Percentiles rank a stretch among this genome's conserved stretches.
Evolutionary conservation across 2,797 vertebrate genomes (phyloP).

Genomic region (Eleutherodactylus coqui): DNA sequence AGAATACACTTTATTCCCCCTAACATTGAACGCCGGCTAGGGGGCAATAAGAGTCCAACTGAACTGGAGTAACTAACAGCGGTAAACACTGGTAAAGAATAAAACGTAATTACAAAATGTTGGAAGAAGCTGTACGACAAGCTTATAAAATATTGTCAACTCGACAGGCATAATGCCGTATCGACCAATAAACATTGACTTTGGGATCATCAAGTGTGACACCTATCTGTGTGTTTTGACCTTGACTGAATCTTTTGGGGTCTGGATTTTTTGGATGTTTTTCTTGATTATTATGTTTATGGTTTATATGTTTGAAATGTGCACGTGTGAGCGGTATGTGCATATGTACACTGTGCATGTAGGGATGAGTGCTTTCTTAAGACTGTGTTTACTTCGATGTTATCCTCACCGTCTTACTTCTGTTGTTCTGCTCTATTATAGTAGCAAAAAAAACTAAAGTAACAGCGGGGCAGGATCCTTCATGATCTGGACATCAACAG

Average conservation of each 20-base stretch:
- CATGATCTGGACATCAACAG: too few relatives aligned
- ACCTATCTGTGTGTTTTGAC: background rate
- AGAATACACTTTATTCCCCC: constrained; percentile 68
- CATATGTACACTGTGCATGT: too few relatives aligned
- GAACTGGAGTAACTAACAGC: constrained; percentile 57
- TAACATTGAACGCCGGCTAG: constrained; percentile 66
- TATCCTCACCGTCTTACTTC: too few relatives aligned
- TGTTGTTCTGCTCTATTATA: too few relatives aligned
- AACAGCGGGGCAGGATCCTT: too few relatives aligned
- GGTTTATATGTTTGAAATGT: background rate
- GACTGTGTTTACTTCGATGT: too few relatives aligned
- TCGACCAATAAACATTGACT: background rate
- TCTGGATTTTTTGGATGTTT: background rate
- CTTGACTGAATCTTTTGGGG: background rate
- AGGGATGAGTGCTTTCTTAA: too few relatives aligned
- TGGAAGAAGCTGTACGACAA: background rate
- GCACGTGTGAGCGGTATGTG: too few relatives aligned
- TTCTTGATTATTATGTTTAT: background rate
- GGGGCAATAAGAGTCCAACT: constrained; percentile 64
- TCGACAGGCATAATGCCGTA: background rate
- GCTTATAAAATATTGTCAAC: too few relatives aligned
- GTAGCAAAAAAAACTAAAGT: too few relatives aligned
- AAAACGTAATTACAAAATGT: constrained; percentile 29
- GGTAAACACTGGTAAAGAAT: background rate
- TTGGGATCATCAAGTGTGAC: background rate